phyloP scores from a whole-genome alignment of 2,113 vertebrate species.

The Heloderma charlesbogerti region DNA sequence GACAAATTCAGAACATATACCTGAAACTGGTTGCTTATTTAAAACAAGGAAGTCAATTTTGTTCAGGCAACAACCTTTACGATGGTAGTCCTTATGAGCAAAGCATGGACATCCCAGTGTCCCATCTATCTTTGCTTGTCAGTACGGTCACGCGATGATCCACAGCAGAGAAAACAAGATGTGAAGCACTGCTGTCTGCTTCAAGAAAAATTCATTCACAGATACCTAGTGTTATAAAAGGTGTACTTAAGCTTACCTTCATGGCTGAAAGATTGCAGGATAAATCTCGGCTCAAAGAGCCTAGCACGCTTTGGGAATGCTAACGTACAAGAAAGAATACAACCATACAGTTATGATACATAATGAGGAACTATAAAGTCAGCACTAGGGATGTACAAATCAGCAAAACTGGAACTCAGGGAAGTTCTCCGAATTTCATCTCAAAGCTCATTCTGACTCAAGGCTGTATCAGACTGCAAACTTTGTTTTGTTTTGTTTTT shows the following conservation, averaged over 20 bases:
- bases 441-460: too few species aligned
- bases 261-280: conserved; percentile 39
- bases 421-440: too few species aligned
- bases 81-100: conserved; percentile 35
- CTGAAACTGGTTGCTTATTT: conserved; percentile 24
- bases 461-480: too few species aligned
- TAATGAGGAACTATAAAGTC: background rate
- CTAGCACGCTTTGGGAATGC: conserved; percentile 6
- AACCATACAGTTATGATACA: background rate
- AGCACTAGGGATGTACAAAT: too few species aligned
- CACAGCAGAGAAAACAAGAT: conserved; percentile 20
- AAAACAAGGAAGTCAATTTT: conserved; percentile 5
- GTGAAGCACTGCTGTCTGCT: conserved; percentile 32
- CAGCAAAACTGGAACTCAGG: too few species aligned
- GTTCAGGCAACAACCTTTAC: conserved; percentile 8
- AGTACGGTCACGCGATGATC: background rate
- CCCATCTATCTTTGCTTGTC: conserved; percentile 41
- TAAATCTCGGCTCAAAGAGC: conserved; percentile 34
- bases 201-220: conserved; percentile 54
- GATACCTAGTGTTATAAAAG: conserved; percentile 42
- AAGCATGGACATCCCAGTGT: conserved; percentile 37
- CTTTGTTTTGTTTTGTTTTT: too few species aligned
- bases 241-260: conserved; percentile 57
- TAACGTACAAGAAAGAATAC: background rate
- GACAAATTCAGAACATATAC: background rate